Percentiles rank a stretch among this genome's conserved stretches.
Conservation (phyloP, 2,797 vertebrate genomes). For the Notolepis coatsorum region DNA sequence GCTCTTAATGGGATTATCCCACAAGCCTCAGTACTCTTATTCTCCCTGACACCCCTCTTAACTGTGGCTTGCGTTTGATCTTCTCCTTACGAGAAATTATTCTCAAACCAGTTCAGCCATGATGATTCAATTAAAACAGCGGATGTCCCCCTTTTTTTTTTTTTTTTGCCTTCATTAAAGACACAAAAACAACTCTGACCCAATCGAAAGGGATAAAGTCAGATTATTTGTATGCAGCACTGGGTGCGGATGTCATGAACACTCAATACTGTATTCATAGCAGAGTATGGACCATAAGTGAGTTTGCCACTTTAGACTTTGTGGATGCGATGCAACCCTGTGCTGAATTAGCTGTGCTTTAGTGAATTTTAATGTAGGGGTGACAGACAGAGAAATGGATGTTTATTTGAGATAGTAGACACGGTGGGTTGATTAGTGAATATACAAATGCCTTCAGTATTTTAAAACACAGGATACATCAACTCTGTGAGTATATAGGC, state of each 20-base stretch:
- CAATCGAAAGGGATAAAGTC: conserved; percentile 39
- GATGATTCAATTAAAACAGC: conserved; percentile 78
- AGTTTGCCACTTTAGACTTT: conserved; percentile 35
- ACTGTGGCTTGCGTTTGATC: conserved; percentile 69
- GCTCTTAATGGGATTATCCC: conserved; percentile 79
- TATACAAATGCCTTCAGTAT: background rate
- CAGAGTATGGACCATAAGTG: conserved; percentile 28
- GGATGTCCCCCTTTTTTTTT: conserved; percentile 69
- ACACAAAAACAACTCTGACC: conserved; percentile 50
- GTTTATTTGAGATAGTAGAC: conserved; percentile 54
- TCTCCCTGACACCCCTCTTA: conserved; percentile 59
- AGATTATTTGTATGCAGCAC: conserved; percentile 43
- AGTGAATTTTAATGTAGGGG: conserved; percentile 19
- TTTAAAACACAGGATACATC: background rate
- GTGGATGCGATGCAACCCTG: conserved; percentile 14
- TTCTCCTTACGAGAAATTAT: conserved; percentile 75
- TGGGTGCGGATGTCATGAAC: conserved; percentile 22
- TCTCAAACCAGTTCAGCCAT: conserved; percentile 74
- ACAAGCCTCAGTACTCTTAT: conserved; percentile 72
- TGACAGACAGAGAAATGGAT: conserved; percentile 17
- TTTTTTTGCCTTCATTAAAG: conserved; percentile 61
- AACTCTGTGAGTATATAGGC: background rate
- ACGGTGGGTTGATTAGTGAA: conserved; percentile 27
- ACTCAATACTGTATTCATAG: conserved; percentile 46
- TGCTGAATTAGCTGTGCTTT: conserved; percentile 13